Conservation (phyloP, 2,888 invertebrate species). For the Ochropleura leucogaster region DNA sequence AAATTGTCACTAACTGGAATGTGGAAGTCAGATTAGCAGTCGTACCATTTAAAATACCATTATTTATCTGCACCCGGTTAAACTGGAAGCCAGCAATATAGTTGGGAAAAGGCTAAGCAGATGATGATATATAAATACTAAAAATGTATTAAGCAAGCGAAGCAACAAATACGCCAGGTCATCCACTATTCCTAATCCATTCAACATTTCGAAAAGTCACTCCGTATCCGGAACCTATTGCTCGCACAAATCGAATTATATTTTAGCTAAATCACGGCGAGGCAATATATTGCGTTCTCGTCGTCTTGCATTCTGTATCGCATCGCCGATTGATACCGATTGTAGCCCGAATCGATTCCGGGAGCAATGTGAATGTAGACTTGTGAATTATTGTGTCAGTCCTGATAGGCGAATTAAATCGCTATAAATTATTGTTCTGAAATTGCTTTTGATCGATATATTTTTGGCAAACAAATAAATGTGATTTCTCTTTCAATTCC, state of each 20-base stretch:
- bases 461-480: background rate
- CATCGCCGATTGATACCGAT: conserved; percentile 58
- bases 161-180: conserved; percentile 25
- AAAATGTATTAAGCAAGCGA: conserved; percentile 12
- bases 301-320: conserved; percentile 66
- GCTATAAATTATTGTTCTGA: background rate
- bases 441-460: background rate
- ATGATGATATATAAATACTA: background rate
- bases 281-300: conserved; percentile 67
- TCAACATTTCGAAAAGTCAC: conserved; percentile 60
- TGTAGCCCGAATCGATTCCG: conserved; percentile 38
- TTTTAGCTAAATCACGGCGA: conserved; percentile 75
- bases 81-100: no score
- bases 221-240: conserved; percentile 59
- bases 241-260: conserved; percentile 75
- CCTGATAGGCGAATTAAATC: background rate
- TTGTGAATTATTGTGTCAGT: conserved; percentile 24
- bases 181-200: conserved; percentile 33
- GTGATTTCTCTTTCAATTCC: background rate
- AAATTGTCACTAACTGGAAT: no score
- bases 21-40: no score
- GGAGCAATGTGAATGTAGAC: conserved; percentile 21
- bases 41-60: no score
- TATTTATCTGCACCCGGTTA: no score
- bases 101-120: no score